phyloP scores from a whole-genome alignment of 2,888 invertebrate genomes.

The Chrysodeixis includens region DNA sequence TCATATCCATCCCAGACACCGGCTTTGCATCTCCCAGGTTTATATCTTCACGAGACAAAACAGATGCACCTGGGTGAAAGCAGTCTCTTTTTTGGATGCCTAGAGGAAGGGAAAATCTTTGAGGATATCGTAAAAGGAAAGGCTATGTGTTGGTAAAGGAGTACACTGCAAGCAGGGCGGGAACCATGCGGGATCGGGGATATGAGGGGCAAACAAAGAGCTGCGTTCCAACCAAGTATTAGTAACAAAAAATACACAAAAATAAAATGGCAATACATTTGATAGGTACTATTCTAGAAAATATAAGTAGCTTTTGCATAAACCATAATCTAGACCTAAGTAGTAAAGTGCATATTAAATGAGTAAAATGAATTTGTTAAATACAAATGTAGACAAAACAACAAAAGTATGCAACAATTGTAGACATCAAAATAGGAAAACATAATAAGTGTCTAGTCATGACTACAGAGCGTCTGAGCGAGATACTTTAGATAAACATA shows the following conservation, averaged over 20 bases:
- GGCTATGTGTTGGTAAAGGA: slow-evolving; percentile 43
- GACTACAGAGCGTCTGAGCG: neutral
- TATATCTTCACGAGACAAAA: slow-evolving; percentile 91
- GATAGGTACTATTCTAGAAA: neutral
- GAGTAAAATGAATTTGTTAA: slow-evolving; percentile 5
- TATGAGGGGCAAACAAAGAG: slow-evolving; percentile 64
- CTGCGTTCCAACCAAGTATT: slow-evolving; percentile 87
- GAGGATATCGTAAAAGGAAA: slow-evolving; percentile 61
- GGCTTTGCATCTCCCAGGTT: slow-evolving; percentile 89
- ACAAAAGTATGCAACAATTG: slow-evolving; percentile 1
- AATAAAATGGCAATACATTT: slow-evolving; percentile 18
- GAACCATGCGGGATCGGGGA: slow-evolving; percentile 56
- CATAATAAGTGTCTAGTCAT: neutral
- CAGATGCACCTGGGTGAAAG: slow-evolving; percentile 96
- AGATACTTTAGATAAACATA: neutral
- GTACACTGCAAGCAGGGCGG: slow-evolving; percentile 49
- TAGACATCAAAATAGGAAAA: slow-evolving; percentile 7
- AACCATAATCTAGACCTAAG: neutral
- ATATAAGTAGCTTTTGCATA: neutral
- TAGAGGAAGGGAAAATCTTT: slow-evolving; percentile 74
- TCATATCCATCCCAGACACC: slow-evolving; percentile 93
- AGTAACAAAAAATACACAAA: slow-evolving; percentile 65
- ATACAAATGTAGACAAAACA: slow-evolving; percentile 9
- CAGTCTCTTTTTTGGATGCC: slow-evolving; percentile 93
- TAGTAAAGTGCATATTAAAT: neutral